phyloP scores from a whole-genome alignment of 2,113 vertebrate genomes.

The Theristicus caerulescens region DNA sequence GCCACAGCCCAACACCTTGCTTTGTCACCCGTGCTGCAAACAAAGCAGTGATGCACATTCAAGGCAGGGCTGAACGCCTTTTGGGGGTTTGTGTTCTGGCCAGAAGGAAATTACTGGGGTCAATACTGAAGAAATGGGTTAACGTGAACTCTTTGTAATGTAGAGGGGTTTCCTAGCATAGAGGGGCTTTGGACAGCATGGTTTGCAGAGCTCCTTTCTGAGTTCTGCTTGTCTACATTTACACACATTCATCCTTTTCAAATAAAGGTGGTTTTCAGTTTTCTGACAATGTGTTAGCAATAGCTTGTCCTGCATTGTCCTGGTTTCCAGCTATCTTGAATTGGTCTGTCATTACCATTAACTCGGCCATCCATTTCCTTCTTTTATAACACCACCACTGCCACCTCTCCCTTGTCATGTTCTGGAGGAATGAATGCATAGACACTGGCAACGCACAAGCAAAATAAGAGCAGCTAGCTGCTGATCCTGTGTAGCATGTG shows the following conservation, averaged over 20 bases:
- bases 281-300: neutral
- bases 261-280: neutral
- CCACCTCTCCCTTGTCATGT: neutral
- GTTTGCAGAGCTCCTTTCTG: neutral
- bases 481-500: neutral
- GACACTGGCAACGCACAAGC: neutral
- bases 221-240: neutral
- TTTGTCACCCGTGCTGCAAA: rapidly evolving
- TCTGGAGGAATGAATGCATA: neutral
- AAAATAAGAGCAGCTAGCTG: neutral
- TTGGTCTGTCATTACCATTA: neutral
- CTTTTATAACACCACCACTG: neutral
- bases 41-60: neutral
- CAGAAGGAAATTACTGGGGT: neutral
- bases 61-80: neutral
- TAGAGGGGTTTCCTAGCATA: neutral
- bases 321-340: rapidly evolving
- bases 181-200: rapidly evolving
- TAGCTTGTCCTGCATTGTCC: neutral
- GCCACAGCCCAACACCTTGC: neutral
- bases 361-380: neutral
- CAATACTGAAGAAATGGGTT: neutral
- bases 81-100: rapidly evolving
- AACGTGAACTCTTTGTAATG: neutral
- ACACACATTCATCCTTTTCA: neutral